A percentile compares a stretch with the other conserved stretches of the same genome.
Conservation (phyloP, 2,113 vertebrate species). For the Megaceryle maxima region DNA sequence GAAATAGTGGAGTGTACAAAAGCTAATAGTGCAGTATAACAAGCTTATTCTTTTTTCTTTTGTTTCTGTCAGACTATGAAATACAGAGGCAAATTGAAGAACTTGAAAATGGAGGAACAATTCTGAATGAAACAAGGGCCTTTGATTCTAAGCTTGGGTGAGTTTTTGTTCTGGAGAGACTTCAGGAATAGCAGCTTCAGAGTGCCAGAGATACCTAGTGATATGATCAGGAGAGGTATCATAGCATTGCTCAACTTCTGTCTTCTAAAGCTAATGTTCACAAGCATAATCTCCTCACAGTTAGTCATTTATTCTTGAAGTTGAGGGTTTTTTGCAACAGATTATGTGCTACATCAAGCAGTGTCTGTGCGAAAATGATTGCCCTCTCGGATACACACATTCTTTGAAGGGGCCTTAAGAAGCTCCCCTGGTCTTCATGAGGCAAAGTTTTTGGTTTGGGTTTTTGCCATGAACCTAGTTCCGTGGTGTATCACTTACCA, state of each 20-base stretch:
- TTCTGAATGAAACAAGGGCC: conserved; percentile 93
- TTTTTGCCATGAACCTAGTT: not conserved
- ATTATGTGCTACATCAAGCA: not conserved
- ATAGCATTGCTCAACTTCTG: not conserved
- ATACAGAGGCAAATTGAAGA: conserved; percentile 91
- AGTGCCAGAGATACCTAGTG: not conserved
- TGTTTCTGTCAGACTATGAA: conserved; percentile 88
- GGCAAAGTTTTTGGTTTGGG: not conserved
- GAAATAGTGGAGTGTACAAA: not conserved
- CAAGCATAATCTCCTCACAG: not conserved
- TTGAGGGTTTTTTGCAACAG: not conserved
- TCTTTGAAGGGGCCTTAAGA: not conserved
- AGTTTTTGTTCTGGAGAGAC: conserved; percentile 58
- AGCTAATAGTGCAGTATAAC: not conserved
- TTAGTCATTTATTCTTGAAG: not conserved
- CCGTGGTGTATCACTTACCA: not conserved
- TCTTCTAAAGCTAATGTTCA: not conserved
- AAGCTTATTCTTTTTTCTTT: conserved; percentile 28
- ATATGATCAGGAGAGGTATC: not conserved
- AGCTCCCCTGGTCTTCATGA: not conserved
- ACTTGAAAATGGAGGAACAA: conserved; percentile 83
- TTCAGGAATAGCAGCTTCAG: not conserved
- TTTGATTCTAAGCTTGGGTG: conserved; percentile 93
- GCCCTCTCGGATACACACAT: not conserved
- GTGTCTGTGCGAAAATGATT: not conserved